Base-by-base conservation (phyloP, 2,113 vertebrate species). In the Anhinga anhinga region DNA sequence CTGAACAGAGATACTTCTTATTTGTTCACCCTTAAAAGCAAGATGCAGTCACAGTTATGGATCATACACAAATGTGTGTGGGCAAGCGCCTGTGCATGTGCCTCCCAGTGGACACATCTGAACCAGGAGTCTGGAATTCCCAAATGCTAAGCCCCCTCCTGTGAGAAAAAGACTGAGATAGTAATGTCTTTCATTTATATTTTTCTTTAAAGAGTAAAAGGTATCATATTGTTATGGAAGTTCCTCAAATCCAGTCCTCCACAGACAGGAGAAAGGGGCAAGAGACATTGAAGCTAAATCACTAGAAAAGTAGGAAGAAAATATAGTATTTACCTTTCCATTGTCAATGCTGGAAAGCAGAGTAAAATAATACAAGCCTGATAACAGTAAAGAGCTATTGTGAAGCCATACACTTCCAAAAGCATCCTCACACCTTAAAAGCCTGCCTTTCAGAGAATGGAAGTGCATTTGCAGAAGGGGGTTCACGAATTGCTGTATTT, bases 401-500 rank as follows among this genome's bases (percentile, higher is more conserved):
- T 34, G n/a, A 89, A 69, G 26, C 6, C 12, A 21, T 32, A 22
- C 7, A 32, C 36, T 49, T 69, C 56, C 63, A 47, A 79, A 85
- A 81, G 44, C 27, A 23, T 3, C 23, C 17, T 78, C 65, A 63
- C 16, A 20, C 29, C 77, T 91, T 50, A 45, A 90, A 66, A 27
- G 8, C 29, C 14, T 81, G 63, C 45, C 55, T 65, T 96, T 83
- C 79, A 94, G 50, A 73, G 78, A 88, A 70, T 32, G 53, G 44
- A 92, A 71, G 11, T 61, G 22, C 7, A 47, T 65, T 66, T 94
- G 78, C 77, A 70, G 71, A 45, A 85, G 9, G 4, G 34, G 4
- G 12, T 29, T 63, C 80, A 67, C 72, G 62, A 13, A 52, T 95
- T 70, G 3, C 53, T 96, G 63, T 91, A 53, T 78, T 96, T 95